Evolutionary conservation across 30 jellyfish, hydroid and myxozoan genomes (phyloP).

Genomic region (Hydra vulgaris): DNA sequence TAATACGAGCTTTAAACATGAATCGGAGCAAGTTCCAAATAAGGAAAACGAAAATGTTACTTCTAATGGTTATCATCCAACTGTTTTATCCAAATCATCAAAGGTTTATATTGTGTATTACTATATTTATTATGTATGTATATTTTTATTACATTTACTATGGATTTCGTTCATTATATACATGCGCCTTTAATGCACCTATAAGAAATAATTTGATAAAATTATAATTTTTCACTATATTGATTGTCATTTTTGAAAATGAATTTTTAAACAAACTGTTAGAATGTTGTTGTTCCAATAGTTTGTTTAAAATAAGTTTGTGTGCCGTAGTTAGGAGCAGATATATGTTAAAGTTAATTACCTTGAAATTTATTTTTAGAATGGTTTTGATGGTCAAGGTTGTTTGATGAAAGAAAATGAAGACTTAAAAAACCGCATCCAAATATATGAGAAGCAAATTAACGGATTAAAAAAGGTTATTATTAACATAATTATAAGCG

Average conservation of each 20-base stretch:
- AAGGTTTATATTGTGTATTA: neutral
- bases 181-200: no score
- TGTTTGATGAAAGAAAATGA: neutral
- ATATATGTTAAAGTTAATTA: no score
- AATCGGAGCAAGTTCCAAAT: neutral
- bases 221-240: no score
- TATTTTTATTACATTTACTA: no score
- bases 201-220: no score
- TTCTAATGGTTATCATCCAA: neutral
- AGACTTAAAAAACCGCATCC: neutral
- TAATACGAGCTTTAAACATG: neutral
- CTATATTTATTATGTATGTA: neutral
- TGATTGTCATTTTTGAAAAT: no score
- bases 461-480: slow-evolving; percentile 9
- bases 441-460: neutral
- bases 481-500: neutral
- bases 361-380: neutral
- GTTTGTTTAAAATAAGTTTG: no score
- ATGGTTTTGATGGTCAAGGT: neutral
- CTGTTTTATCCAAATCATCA: neutral
- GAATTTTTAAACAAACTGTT: no score
- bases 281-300: no score
- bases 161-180: no score
- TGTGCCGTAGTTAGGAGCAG: no score
- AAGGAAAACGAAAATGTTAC: neutral